Percentiles rank a stretch among this genome's conserved stretches.
phyloP scores from a whole-genome alignment of 2,888 invertebrate species.

The Stictocephala bisonia region DNA sequence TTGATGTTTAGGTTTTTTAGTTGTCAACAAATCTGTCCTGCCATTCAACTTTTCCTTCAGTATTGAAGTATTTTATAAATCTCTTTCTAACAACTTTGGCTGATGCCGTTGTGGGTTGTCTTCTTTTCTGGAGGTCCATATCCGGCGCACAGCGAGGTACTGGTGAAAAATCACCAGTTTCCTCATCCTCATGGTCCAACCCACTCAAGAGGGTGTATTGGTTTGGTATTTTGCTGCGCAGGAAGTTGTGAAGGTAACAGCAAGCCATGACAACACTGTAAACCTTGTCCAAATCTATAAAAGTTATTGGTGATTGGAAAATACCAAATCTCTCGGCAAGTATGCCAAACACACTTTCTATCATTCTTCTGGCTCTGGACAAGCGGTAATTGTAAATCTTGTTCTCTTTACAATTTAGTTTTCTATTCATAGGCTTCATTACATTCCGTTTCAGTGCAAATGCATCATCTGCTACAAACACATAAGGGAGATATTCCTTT shows the following conservation, averaged over 20 bases:
- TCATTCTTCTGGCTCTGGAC: slow-evolving; percentile 42
- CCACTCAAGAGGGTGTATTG: slow-evolving; percentile 4
- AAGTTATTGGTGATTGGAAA: slow-evolving; percentile 35
- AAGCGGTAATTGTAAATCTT: slow-evolving; percentile 44
- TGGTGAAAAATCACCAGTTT: slow-evolving; percentile 17
- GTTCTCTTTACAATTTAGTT: slow-evolving; percentile 3
- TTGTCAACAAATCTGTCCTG: slow-evolving; percentile 45
- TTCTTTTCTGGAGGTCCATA: slow-evolving; percentile 13
- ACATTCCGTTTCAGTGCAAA: slow-evolving; percentile 32
- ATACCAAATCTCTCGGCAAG: slow-evolving; percentile 11
- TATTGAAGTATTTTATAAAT: slow-evolving; percentile 50
- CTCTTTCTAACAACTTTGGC: slow-evolving; percentile 46
- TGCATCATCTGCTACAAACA: slow-evolving; percentile 44
- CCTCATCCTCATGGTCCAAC: slow-evolving; percentile 15
- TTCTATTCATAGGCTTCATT: slow-evolving; percentile 44
- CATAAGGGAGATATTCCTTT: slow-evolving; percentile 7
- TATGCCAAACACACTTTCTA: slow-evolving; percentile 44
- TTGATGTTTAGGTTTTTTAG: no score
- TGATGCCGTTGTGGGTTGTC: background rate
- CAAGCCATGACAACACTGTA: slow-evolving; percentile 38
- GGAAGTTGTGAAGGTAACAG: slow-evolving; percentile 45
- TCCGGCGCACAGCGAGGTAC: background rate
- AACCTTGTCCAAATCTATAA: slow-evolving; percentile 39
- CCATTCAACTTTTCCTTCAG: slow-evolving; percentile 50
- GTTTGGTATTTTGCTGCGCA: slow-evolving; percentile 26